Evolutionary conservation across 2,888 invertebrate species (phyloP).

Genomic region (Marasmarcha lunaedactyla): DNA sequence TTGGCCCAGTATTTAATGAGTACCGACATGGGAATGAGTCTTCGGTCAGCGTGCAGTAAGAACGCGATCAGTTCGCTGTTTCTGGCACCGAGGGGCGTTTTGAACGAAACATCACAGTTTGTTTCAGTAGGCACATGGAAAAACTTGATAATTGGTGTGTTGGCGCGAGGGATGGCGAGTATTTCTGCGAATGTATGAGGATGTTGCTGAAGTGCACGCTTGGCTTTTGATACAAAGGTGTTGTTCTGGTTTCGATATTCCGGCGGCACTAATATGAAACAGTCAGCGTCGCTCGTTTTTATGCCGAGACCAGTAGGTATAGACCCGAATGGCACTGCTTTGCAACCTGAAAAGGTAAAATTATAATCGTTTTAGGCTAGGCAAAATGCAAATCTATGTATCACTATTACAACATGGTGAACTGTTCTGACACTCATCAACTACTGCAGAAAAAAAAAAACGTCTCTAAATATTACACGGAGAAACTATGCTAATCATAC

Average conservation of each 20-base stretch:
- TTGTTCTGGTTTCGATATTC: conserved; percentile 17
- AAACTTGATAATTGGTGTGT: conserved; percentile 84
- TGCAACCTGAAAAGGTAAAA: conserved; percentile 32
- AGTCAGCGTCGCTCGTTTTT: conserved; percentile 79
- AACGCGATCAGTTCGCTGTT: conserved; percentile 76
- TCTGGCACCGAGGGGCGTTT: conserved; percentile 75
- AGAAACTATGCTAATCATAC: too few species aligned
- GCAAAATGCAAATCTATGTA: too few species aligned
- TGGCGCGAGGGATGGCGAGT: conserved; percentile 75
- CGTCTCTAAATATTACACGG: too few species aligned
- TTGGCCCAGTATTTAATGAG: conserved; percentile 82
- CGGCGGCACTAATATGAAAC: conserved; percentile 68
- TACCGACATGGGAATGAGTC: conserved; percentile 72
- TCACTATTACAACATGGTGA: too few species aligned
- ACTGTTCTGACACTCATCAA: too few species aligned
- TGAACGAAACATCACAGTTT: conserved; percentile 80
- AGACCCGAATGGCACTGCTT: conserved; percentile 76
- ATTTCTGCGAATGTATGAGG: conserved; percentile 63
- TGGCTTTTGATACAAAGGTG: conserved; percentile 35
- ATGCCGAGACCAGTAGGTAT: conserved; percentile 78
- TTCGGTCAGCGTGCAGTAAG: conserved; percentile 67
- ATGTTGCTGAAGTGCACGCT: conserved; percentile 39
- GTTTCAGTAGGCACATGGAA: conserved; percentile 71
- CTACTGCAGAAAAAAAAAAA: too few species aligned
- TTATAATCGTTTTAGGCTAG: background rate